Evolutionary conservation across 2,113 vertebrate species (phyloP), one percentile per base, ranked within the genome.

Genomic region (Malurus cyaneus): DNA sequence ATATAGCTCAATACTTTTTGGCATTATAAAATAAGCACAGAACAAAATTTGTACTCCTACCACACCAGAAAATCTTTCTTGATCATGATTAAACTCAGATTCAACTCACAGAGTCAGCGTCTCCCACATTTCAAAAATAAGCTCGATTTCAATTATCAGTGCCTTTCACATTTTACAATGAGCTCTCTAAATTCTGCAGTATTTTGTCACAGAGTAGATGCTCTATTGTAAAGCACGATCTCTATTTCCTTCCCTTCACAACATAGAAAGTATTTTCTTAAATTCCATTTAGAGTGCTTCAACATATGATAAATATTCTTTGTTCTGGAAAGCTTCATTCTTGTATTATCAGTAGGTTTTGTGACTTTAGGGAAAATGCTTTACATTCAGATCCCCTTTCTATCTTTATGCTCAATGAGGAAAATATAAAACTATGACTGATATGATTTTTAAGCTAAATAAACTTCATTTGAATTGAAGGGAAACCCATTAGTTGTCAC

Each of bases 331-430:
- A 59, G 46, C 14, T 80, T 93, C 12, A 39, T 79, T 82, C 52
- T 82, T 87, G 53, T 70, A 67, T 78, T 86, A 59, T 62, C 71
- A 46, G 24, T 59, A 62, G 56, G 52, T 85, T 93, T 74, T 81
- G 16, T 86, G 61, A 72, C 60, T 80, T 77, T 66, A 59, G 32
- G 26, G 53, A 86, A 87, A 94, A 67, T 31, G 39, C 6, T 72
- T 70, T n/a, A 29, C 12, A 61, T 86, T 95, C 72, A 93, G 42
- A 93, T 92, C 17, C 8, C 77, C 18, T 92, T 95, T 86, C 39
- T 91, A 76, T 85, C 65, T 86, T 95, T 67, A 74, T 87, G 47
- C 28, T 24, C 69, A 86, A 80, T 10, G 10, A 64, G 15, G 53
- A 70, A 94, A 89, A 70, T 74, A 67, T 56, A 86, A 59, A 77